Evolutionary conservation across 1,140 invertebrate genomes (phyloP), one percentile per base, ranked within the genome.

Genomic region (Aphis gossypii): DNA sequence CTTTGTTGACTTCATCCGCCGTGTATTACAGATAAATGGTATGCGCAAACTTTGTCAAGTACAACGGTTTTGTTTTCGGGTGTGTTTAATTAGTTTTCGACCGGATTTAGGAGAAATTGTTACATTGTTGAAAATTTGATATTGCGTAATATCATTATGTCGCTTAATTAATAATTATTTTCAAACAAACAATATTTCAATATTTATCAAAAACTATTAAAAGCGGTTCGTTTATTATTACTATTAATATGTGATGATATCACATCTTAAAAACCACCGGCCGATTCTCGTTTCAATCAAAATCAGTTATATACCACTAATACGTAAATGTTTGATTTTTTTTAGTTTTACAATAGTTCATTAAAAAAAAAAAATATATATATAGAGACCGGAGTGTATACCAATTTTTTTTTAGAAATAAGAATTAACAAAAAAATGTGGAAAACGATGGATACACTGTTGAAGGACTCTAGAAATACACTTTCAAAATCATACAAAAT

Each of bases 41-140:
- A 86, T 30, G 44, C 84, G 44, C 38, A 46, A 86, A 86, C 84
- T 86, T 86, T 86, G 38, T 46, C 84, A 30, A 86, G 84, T 86
- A 44, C 83, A 44, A 86, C 83, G 38, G 83, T 86, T 86, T 41
- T 44, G 83, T 86, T 86, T 86, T 44, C 3, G 38, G 83, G 23
- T 41, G 41, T 86, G 83, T 86, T 86, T 44, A 86, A 86, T 86
- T 44, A 86, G 83, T 44, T 41, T 44, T 76, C n/a, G 14, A n/a
- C 60, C 60, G 60, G n/a, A 76, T 76, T 76, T 5, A 14, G 14
- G 30, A 76, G n/a, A 18, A 76, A 76, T 76, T 76, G 60, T 76
- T 86, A 86, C 38, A 44, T 86, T 44, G 83, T 86, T 44, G 83
- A 44, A 44, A 86, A 86, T 30, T 21, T 44, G 83, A 86, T 44